phyloP scores from a whole-genome alignment of 2,797 vertebrate genomes.

The Danionella dracula region DNA sequence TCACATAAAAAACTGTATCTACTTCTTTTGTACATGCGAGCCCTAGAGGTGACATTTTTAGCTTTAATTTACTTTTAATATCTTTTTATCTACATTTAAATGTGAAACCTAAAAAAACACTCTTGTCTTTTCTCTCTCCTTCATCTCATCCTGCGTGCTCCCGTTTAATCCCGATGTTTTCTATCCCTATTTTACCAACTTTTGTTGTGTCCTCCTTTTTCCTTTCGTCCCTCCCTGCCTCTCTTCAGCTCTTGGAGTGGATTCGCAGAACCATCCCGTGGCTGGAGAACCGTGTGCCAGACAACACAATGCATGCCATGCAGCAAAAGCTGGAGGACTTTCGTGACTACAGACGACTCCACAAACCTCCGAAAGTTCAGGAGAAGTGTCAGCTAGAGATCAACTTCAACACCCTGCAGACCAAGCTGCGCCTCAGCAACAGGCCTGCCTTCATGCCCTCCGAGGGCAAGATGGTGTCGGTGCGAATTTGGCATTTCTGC shows the following conservation, averaged over 20 bases:
- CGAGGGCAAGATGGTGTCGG: slow-evolving; percentile 97
- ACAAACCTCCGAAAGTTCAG: slow-evolving; percentile 97
- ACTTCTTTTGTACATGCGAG: no score
- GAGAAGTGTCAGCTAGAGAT: slow-evolving; percentile 99
- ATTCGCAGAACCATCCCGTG: slow-evolving; percentile 96
- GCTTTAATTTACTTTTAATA: no score
- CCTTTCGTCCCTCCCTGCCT: not conserved
- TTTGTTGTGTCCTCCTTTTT: not conserved
- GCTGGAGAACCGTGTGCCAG: slow-evolving; percentile 90
- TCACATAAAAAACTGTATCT: no score
- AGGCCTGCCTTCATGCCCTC: slow-evolving; percentile 98
- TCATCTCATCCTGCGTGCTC: slow-evolving; percentile 10
- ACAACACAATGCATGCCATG: slow-evolving; percentile 99
- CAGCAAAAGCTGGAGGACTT: slow-evolving; percentile 99
- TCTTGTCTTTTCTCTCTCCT: slow-evolving; percentile 1
- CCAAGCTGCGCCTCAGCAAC: slow-evolving; percentile 95
- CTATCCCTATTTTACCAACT: slow-evolving; percentile 7
- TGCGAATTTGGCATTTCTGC: slow-evolving; percentile 56
- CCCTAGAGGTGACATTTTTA: no score
- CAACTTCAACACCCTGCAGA: slow-evolving; percentile 98
- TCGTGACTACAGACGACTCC: slow-evolving; percentile 89
- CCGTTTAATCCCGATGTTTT: not conserved
- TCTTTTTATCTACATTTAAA: no score
- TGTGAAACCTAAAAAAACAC: no score
- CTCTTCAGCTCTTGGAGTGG: slow-evolving; percentile 88